A percentile compares a stretch with the other conserved stretches of the same genome.
phyloP scores from a whole-genome alignment of 2,113 vertebrate genomes.

The Xenopus tropicalis region UCB_Xtro_10.0 CM004445.2:113282001-113282500 shows the following conservation, averaged over 20 bases:
- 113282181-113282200: background rate
- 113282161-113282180: too few species aligned
- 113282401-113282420: slow-evolving; percentile 40
- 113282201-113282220: slow-evolving; percentile 18
- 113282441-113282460: slow-evolving; percentile 37
- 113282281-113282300: slow-evolving; percentile 38
- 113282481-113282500: slow-evolving; percentile 12
- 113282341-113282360: slow-evolving; percentile 34
- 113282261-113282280: slow-evolving; percentile 31
- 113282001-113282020: too few species aligned
- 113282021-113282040: too few species aligned
- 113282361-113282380: slow-evolving; percentile 35
- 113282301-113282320: slow-evolving; percentile 45
- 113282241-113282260: slow-evolving; percentile 39
- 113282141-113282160: too few species aligned
- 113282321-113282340: slow-evolving; percentile 40
- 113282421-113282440: slow-evolving; percentile 27
- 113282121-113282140: too few species aligned
- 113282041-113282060: too few species aligned
- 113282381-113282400: slow-evolving; percentile 42
- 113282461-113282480: slow-evolving; percentile 25
- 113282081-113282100: too few species aligned
- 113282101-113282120: too few species aligned
- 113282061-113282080: too few species aligned
- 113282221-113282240: slow-evolving; percentile 14